Percentiles rank a stretch among this genome's conserved stretches.
Evolutionary conservation across 2,888 invertebrate genomes (phyloP).

Genomic region (Amiota communis): DNA sequence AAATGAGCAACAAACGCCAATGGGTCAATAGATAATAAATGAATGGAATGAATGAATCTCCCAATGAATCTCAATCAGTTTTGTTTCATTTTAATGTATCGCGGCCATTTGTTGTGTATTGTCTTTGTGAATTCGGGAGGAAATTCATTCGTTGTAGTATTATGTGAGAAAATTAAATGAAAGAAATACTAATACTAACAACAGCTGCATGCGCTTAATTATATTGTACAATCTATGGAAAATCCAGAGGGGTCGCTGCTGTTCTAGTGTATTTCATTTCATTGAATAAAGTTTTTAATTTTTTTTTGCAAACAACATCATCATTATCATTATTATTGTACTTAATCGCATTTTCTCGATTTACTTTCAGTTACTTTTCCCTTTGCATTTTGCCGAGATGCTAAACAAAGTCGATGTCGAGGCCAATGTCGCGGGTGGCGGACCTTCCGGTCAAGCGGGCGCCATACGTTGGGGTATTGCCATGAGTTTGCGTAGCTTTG

Average conservation of each 20-base stretch:
- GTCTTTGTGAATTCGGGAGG: conserved; percentile 9
- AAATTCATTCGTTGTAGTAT: conserved; percentile 21
- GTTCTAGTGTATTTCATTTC: neutral
- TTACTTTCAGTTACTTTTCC: conserved; percentile 82
- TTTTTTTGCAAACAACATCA: neutral
- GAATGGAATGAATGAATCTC: conserved; percentile 3
- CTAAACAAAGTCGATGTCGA: conserved; percentile 87
- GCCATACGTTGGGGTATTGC: conserved; percentile 91
- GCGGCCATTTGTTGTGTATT: neutral
- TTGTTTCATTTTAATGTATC: conserved; percentile 2
- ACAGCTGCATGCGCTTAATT: neutral
- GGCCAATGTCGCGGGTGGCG: conserved; percentile 83
- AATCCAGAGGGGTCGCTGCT: neutral
- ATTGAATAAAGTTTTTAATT: conserved; percentile 26
- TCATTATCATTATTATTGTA: conserved; percentile 34
- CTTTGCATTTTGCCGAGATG: conserved; percentile 85
- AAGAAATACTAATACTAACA: neutral
- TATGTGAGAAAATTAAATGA: conserved; percentile 5
- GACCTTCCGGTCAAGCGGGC: conserved; percentile 88
- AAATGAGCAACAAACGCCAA: conserved; percentile 8
- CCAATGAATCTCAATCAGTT: conserved; percentile 6
- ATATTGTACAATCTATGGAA: neutral
- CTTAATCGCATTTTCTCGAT: conserved; percentile 36
- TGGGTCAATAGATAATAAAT: neutral
- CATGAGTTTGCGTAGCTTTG: conserved; percentile 87